phyloP scores from a whole-genome alignment of 2,113 vertebrate genomes.

The Nannospalax galili region DNA sequence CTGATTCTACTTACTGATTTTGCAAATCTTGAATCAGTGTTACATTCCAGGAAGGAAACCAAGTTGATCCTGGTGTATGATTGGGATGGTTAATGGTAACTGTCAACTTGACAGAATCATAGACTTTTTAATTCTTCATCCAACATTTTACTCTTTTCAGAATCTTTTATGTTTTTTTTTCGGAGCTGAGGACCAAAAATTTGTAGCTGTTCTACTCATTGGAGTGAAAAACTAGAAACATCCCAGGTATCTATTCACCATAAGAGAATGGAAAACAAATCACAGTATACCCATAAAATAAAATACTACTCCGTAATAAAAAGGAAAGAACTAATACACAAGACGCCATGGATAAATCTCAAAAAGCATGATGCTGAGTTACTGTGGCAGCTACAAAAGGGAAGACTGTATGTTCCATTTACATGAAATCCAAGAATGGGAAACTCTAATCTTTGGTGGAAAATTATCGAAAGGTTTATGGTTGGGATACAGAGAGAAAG shows the following conservation, averaged over 20 bases:
- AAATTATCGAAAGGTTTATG: not conserved
- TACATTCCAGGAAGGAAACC: no score
- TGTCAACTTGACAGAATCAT: no score
- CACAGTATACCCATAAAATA: not conserved
- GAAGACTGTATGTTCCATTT: not conserved
- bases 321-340: not conserved
- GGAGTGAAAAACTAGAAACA: not conserved
- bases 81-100: no score
- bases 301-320: not conserved
- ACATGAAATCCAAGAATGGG: not conserved
- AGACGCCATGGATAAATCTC: not conserved
- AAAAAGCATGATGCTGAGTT: not conserved
- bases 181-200: no score
- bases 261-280: slow-evolving; percentile 30
- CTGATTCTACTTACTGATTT: no score
- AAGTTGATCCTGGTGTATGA: no score
- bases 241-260: not conserved
- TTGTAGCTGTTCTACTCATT: not conserved
- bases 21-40: no score
- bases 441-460: not conserved
- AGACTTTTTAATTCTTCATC: no score
- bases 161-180: no score
- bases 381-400: not conserved
- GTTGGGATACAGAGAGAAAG: not conserved
- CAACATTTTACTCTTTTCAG: no score